Evolutionary conservation across 2,888 invertebrate genomes (phyloP).

Genomic region (Strigamia crassipes): DNA sequence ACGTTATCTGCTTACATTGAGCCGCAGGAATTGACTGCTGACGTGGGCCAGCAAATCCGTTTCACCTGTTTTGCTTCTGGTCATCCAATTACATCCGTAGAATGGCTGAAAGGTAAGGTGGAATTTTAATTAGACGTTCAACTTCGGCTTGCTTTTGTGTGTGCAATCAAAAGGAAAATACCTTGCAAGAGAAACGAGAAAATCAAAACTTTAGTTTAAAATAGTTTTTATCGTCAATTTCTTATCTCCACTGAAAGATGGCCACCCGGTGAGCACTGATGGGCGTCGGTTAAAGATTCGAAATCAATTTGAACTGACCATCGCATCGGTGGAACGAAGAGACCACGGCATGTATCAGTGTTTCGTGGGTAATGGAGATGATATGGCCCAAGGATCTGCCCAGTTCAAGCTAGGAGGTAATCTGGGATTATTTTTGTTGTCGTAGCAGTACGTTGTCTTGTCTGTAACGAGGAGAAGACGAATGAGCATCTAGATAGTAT

Average conservation of each 20-base stretch:
- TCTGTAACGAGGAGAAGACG: neutral
- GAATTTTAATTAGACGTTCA: slow-evolving; percentile 20
- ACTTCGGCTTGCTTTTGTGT: neutral
- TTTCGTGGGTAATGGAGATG: slow-evolving; percentile 75
- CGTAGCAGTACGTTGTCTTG: neutral
- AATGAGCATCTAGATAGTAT: neutral
- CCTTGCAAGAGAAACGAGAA: neutral
- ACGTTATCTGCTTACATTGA: slow-evolving; percentile 36
- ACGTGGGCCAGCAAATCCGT: slow-evolving; percentile 24
- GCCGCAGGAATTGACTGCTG: slow-evolving; percentile 44
- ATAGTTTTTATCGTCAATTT: neutral
- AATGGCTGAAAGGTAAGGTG: slow-evolving; percentile 46
- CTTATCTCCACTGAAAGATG: slow-evolving; percentile 20
- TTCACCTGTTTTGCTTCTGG: slow-evolving; percentile 46
- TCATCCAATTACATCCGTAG: slow-evolving; percentile 44
- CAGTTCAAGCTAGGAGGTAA: slow-evolving; percentile 80
- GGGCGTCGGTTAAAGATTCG: slow-evolving; percentile 36
- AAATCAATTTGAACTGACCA: slow-evolving; percentile 19
- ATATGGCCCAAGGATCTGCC: slow-evolving; percentile 81
- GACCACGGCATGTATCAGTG: slow-evolving; percentile 46
- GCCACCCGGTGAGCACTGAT: neutral
- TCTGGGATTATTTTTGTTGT: slow-evolving; percentile 53
- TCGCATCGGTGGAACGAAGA: slow-evolving; percentile 32
- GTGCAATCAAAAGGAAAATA: neutral
- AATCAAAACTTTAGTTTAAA: neutral